Percentiles rank a stretch among this genome's conserved stretches.
These are phyloP conservation scores for Caenorhabditis sp. DNA, from an alignment of 2,888 invertebrate genomes.

Conservation along the genomic window DNA sequence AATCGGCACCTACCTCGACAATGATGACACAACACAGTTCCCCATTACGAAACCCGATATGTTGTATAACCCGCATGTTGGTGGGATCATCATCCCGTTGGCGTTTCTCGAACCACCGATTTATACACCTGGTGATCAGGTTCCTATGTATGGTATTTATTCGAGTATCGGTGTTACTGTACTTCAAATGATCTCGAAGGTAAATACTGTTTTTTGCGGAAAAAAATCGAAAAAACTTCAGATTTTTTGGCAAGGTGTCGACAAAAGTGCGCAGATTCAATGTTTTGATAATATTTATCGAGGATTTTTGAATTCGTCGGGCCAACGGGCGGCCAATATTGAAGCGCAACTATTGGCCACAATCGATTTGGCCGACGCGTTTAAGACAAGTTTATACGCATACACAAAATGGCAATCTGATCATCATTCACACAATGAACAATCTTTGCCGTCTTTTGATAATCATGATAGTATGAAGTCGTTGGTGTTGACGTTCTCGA, in stretches of 20 bases:
- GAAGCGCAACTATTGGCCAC: conserved; percentile 32
- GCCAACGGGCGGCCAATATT: conserved; percentile 27
- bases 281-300: conserved; percentile 45
- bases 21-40: conserved; percentile 45
- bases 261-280: conserved; percentile 37
- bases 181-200: conserved; percentile 49
- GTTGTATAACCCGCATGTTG: conserved; percentile 38
- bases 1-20: conserved; percentile 49
- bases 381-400: conserved; percentile 39
- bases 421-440: conserved; percentile 34
- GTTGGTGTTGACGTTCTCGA: conserved; percentile 41
- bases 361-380: conserved; percentile 45
- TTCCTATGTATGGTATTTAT: conserved; percentile 46
- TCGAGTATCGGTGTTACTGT: conserved; percentile 45
- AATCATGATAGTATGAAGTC: conserved; percentile 32
- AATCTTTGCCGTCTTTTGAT: conserved; percentile 46
- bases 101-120: conserved; percentile 50
- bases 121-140: conserved; percentile 37
- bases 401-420: conserved; percentile 52
- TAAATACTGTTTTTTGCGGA: conserved; percentile 2
- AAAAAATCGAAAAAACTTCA: too few relatives aligned
- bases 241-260: conserved; percentile 44
- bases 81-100: conserved; percentile 36
- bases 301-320: conserved; percentile 34
- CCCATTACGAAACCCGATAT: conserved; percentile 38